phyloP scores from a whole-genome alignment of 1,140 invertebrate species.

The Rhizoglyphus robini region DNA sequence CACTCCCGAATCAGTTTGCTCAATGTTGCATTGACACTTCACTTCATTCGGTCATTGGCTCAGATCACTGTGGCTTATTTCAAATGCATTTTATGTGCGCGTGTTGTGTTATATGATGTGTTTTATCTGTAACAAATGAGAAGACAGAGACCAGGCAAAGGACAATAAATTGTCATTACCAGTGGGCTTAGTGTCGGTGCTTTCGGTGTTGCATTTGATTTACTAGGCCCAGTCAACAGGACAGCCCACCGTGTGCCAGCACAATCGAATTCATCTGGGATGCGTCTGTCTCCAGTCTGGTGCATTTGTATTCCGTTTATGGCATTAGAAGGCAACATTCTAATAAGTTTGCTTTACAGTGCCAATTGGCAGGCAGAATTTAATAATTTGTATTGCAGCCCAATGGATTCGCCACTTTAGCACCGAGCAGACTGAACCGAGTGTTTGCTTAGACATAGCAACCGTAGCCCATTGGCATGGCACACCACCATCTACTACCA shows the following conservation, averaged over 20 bases:
- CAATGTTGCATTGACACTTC: too few relatives aligned
- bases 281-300: background rate
- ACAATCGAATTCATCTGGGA: too few relatives aligned
- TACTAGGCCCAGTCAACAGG: background rate
- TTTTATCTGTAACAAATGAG: background rate
- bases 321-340: background rate
- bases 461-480: background rate
- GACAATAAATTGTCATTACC: conserved; percentile 12
- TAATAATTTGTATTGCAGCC: background rate
- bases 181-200: background rate
- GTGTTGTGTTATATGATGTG: too few relatives aligned
- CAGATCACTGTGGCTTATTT: background rate
- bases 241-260: too few relatives aligned
- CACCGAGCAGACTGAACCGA: background rate
- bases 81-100: too few relatives aligned
- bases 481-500: too few relatives aligned
- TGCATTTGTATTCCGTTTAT: background rate
- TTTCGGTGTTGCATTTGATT: background rate
- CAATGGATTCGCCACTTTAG: background rate
- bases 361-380: background rate
- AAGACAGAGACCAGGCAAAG: too few relatives aligned
- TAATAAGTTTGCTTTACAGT: background rate
- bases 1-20: too few relatives aligned
- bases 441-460: background rate
- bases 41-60: background rate